Conservation (phyloP, 2,888 invertebrate genomes). For the Synergus japonicus region DNA sequence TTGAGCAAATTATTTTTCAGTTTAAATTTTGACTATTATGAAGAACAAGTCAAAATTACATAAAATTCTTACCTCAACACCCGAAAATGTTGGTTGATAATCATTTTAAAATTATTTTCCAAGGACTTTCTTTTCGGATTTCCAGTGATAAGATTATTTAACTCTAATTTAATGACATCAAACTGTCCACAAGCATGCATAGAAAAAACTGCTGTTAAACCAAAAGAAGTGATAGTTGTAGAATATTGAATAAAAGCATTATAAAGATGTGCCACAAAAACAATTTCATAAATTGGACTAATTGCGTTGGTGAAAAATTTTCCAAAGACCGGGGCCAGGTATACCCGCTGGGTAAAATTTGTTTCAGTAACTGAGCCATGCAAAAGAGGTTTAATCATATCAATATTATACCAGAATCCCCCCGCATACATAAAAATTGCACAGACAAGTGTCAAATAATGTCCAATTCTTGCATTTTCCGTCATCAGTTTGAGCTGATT, state of each 20-base stretch:
- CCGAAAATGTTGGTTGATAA: constrained; percentile 19
- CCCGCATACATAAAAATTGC: constrained; percentile 62
- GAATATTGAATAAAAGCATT: constrained; percentile 67
- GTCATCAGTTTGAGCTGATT: constrained; percentile 59
- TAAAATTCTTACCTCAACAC: constrained; percentile 22
- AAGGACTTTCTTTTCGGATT: not conserved
- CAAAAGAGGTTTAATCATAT: constrained; percentile 41
- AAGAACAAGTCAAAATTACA: not conserved
- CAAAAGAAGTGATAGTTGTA: constrained; percentile 66
- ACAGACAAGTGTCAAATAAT: constrained; percentile 57
- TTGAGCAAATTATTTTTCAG: too few species aligned
- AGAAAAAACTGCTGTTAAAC: constrained; percentile 67
- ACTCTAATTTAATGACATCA: constrained; percentile 57
- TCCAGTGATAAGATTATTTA: not conserved
- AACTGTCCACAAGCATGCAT: constrained; percentile 71
- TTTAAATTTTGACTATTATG: too few species aligned
- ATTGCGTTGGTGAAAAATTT: constrained; percentile 61
- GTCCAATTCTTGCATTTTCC: constrained; percentile 62
- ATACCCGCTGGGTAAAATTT: constrained; percentile 43
- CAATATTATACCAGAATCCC: constrained; percentile 52
- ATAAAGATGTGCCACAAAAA: constrained; percentile 64
- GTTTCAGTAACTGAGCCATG: constrained; percentile 31
- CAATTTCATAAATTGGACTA: constrained; percentile 68
- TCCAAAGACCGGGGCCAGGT: constrained; percentile 67
- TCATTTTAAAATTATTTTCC: not conserved